Evolutionary conservation across 2,113 vertebrate species (phyloP), one percentile per base, ranked within the genome.

Genomic region (Mionectes macconnelli): DNA sequence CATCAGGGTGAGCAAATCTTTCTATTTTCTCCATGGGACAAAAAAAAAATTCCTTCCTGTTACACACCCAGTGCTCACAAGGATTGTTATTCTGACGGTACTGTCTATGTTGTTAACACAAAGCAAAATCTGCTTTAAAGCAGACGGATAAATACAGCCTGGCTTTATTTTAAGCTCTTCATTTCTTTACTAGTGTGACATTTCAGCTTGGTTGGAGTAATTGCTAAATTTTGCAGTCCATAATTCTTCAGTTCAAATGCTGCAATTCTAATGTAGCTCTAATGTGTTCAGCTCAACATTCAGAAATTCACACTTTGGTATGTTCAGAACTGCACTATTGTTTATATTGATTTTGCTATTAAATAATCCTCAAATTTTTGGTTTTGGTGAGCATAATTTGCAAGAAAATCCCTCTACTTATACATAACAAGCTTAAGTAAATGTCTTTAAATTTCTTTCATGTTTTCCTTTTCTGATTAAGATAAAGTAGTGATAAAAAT

Each of bases 1-100:
- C 70, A 84, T 53, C 82, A 90, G 92, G 83, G 30, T 92, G 68
- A 69, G 70, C 73, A 94, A 93, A 96, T 95, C 91, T 95, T 97
- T 96, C 96, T 96, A 94, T 96, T 97, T 97, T 96, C 62, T 97
- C 64, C 57, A 67, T 68, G 83, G 86, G 57, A 90, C 64, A 70
- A 84, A 20, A 84, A 53, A 75, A n/a, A 95, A 50, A 20, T 82
- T 75, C 88, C 86, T 97, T 97, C 96, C 97, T 96, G 94, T 90
- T 96, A 91, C 93, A 97, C 94, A 94, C 92, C 94, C 94, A 97
- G 69, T 87, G 66, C 31, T 90, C 85, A 67, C 56, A 63, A 77
- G 60, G 83, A 86, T 70, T 93, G 80, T 87, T 93, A 89, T 84
- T 93, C 75, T 83, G 79, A 84, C 50, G 9, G 59, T 63, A 75